Conservation (phyloP, 2,797 vertebrate species). For the Paguma larvata region DNA sequence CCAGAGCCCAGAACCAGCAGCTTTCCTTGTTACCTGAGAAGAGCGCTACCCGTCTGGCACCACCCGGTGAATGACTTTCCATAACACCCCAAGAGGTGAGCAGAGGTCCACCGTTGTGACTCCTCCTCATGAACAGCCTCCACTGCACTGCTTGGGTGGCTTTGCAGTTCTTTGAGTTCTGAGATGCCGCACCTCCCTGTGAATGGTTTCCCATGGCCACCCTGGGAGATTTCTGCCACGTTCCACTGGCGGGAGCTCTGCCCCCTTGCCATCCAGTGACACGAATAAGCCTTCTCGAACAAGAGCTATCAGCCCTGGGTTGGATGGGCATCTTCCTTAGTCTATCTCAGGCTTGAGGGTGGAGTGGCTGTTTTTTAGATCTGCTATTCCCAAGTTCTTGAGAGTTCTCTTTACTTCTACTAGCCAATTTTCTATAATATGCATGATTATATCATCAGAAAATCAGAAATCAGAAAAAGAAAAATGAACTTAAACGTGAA, state of each 20-base stretch:
- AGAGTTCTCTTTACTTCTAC: neutral
- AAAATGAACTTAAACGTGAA: neutral
- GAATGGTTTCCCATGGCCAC: neutral
- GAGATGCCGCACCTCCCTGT: neutral
- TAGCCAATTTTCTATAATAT: neutral
- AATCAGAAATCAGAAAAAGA: neutral
- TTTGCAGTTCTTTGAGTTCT: neutral
- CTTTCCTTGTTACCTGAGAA: neutral
- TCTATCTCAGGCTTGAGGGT: neutral
- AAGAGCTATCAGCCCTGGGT: neutral
- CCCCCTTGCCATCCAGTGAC: neutral
- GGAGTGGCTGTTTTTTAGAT: neutral
- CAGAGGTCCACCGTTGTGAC: neutral
- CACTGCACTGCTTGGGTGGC: rapidly evolving
- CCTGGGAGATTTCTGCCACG: no score
- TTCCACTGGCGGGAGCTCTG: no score
- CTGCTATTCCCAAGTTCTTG: neutral
- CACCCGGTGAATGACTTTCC: neutral
- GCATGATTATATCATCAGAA: neutral
- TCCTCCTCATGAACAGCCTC: neutral
- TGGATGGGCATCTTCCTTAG: neutral
- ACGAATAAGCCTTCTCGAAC: rapidly evolving
- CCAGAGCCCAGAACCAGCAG: neutral
- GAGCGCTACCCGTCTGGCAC: neutral
- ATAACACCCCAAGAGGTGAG: neutral